Evolutionary conservation across 2,797 vertebrate genomes (phyloP).

Genomic region (Silurus aristotelis): DNA sequence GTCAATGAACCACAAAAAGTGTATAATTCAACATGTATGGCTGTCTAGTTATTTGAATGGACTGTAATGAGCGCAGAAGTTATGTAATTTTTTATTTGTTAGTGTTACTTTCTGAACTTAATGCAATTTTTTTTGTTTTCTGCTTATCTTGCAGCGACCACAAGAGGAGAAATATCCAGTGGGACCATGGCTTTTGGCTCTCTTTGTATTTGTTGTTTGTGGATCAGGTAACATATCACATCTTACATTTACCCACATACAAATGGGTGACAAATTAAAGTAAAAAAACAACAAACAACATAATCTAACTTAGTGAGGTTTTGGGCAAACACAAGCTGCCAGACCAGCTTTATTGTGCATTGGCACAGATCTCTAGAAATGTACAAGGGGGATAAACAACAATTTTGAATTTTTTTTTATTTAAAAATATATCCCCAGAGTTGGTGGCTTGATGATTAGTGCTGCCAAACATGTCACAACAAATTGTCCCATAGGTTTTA

Average conservation of each 20-base stretch:
- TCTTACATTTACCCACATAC: neutral
- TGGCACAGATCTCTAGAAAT: neutral
- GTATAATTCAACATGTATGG: neutral
- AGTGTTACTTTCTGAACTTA: neutral
- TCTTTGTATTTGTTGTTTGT: constrained; percentile 73
- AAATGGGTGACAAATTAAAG: neutral
- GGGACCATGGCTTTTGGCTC: constrained; percentile 72
- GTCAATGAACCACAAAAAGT: neutral
- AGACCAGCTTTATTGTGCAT: neutral
- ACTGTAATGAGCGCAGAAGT: neutral
- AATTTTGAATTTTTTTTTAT: neutral
- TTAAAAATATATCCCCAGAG: neutral
- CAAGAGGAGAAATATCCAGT: constrained; percentile 74
- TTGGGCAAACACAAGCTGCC: neutral
- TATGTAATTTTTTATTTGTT: neutral
- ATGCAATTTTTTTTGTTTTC: neutral
- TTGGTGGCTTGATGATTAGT: neutral
- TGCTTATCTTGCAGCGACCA: constrained; percentile 65
- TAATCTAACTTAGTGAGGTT: neutral
- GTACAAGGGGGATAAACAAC: neutral
- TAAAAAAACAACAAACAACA: neutral
- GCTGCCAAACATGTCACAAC: neutral
- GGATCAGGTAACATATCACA: constrained; percentile 69
- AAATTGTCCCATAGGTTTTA: neutral
- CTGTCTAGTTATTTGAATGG: neutral